Evolutionary conservation across 1,140 invertebrate genomes (phyloP), one percentile per base, ranked within the genome.

Genomic region (Aphaenogaster rudis): DNA sequence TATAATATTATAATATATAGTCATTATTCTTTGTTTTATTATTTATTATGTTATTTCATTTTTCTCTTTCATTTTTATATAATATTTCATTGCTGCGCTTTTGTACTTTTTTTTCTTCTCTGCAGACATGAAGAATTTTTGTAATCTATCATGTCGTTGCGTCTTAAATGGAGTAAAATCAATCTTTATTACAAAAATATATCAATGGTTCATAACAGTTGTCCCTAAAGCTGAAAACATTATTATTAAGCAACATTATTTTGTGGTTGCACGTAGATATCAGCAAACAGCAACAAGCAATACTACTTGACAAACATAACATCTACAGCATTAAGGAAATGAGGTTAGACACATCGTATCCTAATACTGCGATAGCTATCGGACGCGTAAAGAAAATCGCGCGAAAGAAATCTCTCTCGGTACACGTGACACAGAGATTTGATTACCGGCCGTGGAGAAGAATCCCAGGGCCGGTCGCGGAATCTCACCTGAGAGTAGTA

Each of bases 401-500:
- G 17, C 11, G 13, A 52, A 21, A 15, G 3, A 39, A 50, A 21
- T 50, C 21, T 42, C 11, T 28, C 45, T 81, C 21, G 9, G 2
- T 15, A 15, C 0, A 7, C 17, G 9, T 17, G 9, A 63, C 4
- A 6, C 6, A 11, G 13, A 64, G 28, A 63, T 33, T 15, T 7
- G 9, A 66, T 79, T 45, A 8, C 52, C 7, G 6, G 3, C 39
- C 6, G 11, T 1, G n/a, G 8, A 33, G 42, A 63, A 36, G n/a
- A n/a, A 42, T 45, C n/a, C 21, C 8, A 59, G 11, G 8, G 39
- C n/a, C n/a, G 3, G 39, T 36, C 6, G 3, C 8, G 15, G 4
- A 86, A 87, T 54, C 86, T 91, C 93, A 96, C 96, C 95, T 97
- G 96, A 42, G 96, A 96, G 93, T 96, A 96, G 94, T 96, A 96